A percentile compares a stretch with the other conserved stretches of the same genome.
phyloP scores from a whole-genome alignment of 2,113 vertebrate genomes.

The Oryzias javanicus region DNA sequence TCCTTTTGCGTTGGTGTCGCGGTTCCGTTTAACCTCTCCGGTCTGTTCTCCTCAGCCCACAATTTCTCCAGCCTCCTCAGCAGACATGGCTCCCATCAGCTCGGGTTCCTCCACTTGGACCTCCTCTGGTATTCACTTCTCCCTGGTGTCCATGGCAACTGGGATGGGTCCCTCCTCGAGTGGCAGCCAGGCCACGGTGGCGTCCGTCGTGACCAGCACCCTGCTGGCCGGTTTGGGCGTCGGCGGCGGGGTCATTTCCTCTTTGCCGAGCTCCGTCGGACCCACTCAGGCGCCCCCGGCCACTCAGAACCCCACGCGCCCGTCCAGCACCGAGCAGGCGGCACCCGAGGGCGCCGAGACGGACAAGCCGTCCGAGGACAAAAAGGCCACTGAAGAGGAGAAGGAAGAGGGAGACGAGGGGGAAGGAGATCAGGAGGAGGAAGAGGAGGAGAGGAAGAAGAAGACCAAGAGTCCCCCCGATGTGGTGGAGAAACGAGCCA shows the following conservation, averaged over 20 bases:
- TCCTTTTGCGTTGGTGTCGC: constrained; percentile 1
- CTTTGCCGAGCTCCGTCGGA: constrained; percentile 93
- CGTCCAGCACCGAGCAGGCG: constrained; percentile 74
- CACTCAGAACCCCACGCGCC: constrained; percentile 70
- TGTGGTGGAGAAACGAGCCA: constrained; percentile 45
- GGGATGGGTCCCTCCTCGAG: constrained; percentile 97
- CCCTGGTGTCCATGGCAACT: constrained; percentile 97
- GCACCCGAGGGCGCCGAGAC: constrained; percentile 69
- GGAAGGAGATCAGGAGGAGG: constrained; percentile 80
- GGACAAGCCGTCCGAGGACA: constrained; percentile 73
- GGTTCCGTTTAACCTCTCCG: constrained; percentile 4
- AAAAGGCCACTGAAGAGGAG: constrained; percentile 79
- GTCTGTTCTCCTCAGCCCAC: constrained; percentile 82
- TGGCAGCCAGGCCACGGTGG: constrained; percentile 92
- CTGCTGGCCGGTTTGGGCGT: constrained; percentile 94
- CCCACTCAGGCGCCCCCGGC: constrained; percentile 79
- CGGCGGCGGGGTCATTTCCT: constrained; percentile 90
- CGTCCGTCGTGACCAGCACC: constrained; percentile 95
- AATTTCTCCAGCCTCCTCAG: constrained; percentile 91
- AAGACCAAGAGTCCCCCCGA: constrained; percentile 66
- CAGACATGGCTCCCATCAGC: constrained; percentile 99
- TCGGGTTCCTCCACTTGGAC: constrained; percentile 98
- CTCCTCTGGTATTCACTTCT: constrained; percentile 95
- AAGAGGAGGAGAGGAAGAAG: constrained; percentile 75
- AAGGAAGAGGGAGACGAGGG: constrained; percentile 68